Percentiles rank a stretch among this genome's conserved stretches.
Conservation (phyloP, 2,113 vertebrate genomes). For the Stercorarius parasiticus region DNA sequence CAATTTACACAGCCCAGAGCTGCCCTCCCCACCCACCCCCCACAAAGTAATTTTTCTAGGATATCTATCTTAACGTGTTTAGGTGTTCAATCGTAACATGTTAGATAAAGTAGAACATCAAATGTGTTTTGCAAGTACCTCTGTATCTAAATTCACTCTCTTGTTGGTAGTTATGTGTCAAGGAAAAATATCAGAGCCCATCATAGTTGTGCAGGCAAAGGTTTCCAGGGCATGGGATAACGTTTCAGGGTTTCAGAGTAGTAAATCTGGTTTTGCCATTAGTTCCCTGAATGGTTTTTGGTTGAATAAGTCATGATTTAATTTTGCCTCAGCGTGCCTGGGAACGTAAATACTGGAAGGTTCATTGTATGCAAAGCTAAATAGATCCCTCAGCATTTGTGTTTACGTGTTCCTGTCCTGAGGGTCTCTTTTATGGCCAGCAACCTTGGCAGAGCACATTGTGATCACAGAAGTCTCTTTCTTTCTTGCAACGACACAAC, state of each 20-base stretch:
- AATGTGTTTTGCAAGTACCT: neutral
- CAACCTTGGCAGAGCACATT: neutral
- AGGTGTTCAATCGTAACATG: neutral
- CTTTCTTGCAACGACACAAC: neutral
- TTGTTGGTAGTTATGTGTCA: neutral
- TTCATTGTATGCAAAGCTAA: neutral
- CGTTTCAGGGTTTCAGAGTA: neutral
- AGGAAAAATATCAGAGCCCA: neutral
- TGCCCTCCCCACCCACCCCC: rapidly evolving
- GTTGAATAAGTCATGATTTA: neutral
- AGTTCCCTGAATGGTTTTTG: neutral
- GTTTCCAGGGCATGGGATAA: neutral
- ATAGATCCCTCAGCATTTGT: neutral
- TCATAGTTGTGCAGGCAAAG: neutral
- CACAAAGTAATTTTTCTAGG: neutral
- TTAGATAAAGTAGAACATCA: neutral
- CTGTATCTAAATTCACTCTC: neutral
- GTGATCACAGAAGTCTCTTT: neutral
- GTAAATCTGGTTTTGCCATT: neutral
- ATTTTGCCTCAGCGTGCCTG: neutral
- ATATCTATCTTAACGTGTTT: neutral
- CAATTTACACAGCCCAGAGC: neutral
- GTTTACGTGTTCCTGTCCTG: neutral
- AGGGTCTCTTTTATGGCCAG: neutral
- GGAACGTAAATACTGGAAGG: neutral